A percentile compares a stretch with the other conserved stretches of the same genome.
These are phyloP conservation scores for Penaeus monodon DNA, from an alignment of 2,888 invertebrate genomes.

Conservation along the genomic window DNA sequence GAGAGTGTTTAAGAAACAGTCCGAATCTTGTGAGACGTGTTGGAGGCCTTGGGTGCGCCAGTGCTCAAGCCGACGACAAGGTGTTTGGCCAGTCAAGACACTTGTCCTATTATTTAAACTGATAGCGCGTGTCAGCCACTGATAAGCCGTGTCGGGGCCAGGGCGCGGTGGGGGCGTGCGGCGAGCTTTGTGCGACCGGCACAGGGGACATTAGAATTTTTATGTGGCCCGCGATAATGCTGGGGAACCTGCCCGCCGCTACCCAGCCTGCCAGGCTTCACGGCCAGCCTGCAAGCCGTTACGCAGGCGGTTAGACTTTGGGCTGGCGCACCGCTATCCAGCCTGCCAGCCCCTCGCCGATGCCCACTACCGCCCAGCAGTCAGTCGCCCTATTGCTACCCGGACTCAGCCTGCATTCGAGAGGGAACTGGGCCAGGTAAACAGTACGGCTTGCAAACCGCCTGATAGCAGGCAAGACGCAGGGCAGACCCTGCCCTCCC, in stretches of 20 bases:
- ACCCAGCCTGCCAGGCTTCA: too few species aligned
- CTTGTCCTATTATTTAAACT: slow-evolving; percentile 64
- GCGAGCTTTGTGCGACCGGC: slow-evolving; percentile 45
- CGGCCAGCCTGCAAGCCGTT: background rate
- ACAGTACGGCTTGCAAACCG: too few species aligned
- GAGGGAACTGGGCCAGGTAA: too few species aligned
- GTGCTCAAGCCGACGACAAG: slow-evolving; percentile 56
- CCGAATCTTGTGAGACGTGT: background rate
- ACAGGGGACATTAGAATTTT: slow-evolving; percentile 52
- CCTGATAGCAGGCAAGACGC: too few species aligned
- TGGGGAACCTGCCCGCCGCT: background rate
- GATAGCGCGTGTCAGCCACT: slow-evolving; percentile 59
- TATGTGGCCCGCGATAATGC: slow-evolving; percentile 53
- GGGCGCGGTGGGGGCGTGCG: slow-evolving; percentile 48
- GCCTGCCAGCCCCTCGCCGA: background rate
- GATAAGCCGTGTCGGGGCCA: slow-evolving; percentile 48
- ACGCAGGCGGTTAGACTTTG: background rate
- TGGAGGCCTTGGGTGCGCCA: slow-evolving; percentile 29
- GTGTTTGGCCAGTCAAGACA: slow-evolving; percentile 64
- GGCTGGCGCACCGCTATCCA: slow-evolving; percentile 2
- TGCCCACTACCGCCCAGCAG: too few species aligned
- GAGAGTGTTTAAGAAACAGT: background rate
- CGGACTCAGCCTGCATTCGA: too few species aligned
- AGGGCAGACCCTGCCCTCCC: too few species aligned
- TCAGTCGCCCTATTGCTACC: too few species aligned